Base-by-base conservation (phyloP, 2,113 vertebrate genomes). In the Myrmecophaga tridactyla region DNA sequence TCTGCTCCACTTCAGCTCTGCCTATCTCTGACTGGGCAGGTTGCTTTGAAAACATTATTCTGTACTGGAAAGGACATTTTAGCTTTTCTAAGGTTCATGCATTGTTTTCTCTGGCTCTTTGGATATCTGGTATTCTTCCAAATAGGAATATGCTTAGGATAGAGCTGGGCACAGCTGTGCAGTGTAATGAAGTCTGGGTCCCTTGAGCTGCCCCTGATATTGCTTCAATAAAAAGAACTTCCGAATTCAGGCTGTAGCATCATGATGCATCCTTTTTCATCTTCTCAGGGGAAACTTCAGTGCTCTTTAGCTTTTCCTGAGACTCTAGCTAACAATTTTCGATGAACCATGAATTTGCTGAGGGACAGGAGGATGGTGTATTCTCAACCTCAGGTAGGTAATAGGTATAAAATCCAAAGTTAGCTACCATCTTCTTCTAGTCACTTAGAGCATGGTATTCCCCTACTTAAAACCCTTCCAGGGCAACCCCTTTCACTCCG, bases 261-360 rank as follows among this genome's bases (percentile, higher is more conserved):
- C 56, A 53, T 67, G 31, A 51, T 1, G 7, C 6, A 3, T 63
- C 43, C 14, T 23, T 25, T 86, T 34, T 73, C 73, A 80, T 81
- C 60, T 90, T 72, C 65, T 80, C 63, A 5, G 6, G 82, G 72
- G 72, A 36, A n/a, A 31, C 39, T 43, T 60, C 58, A 65, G 39
- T 48, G 58, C 0, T 0, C 39, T 78, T 88, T 67, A 73, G 23
- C n/a, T 75, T 41, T 60, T 58, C 48, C 48, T 17, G 0, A 43
- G 70, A 60, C 67, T n/a, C 34, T 48, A 78, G 89, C 80, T 0
- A 0, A 43, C 85, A 88, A 56, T 94, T 97, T 96, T 94, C 92
- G 89, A 80, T 62, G 43, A 92, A 85, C 34, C 48, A 36, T 0
- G 69, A 85, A 90, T 97, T 63, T 62, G 8, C 4, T 36, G 29